phyloP scores from a whole-genome alignment of 1,140 invertebrate genomes.

The Rhyacophila brunnea region DNA sequence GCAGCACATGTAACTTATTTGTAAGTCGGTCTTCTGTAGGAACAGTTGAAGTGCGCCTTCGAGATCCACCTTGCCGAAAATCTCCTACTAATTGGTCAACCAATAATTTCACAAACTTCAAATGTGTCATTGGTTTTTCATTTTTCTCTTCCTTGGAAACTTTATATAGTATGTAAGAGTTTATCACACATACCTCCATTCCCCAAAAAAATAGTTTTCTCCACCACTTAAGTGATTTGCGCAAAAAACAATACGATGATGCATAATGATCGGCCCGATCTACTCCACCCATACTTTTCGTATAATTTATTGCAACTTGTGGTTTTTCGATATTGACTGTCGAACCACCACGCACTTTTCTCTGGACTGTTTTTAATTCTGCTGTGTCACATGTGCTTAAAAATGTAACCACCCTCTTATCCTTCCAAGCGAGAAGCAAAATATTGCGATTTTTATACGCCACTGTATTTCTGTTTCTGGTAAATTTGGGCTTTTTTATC shows the following conservation, averaged over 20 bases:
- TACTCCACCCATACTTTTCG: constrained; percentile 32
- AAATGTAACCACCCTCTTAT: constrained; percentile 29
- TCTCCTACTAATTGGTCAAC: constrained; percentile 13
- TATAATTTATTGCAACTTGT: constrained; percentile 17
- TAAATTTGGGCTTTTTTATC: constrained; percentile 23
- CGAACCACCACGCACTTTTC: constrained; percentile 13
- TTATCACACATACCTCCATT: constrained; percentile 31
- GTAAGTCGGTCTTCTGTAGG: too few species aligned
- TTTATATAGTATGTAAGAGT: constrained; percentile 34
- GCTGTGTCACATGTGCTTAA: constrained; percentile 20
- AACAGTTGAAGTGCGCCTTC: too few species aligned
- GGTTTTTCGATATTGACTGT: constrained; percentile 23
- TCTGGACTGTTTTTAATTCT: constrained; percentile 4
- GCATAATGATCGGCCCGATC: constrained; percentile 34
- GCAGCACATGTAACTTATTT: too few species aligned
- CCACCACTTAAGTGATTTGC: constrained; percentile 36
- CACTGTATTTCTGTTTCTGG: constrained; percentile 12
- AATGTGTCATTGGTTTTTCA: constrained; percentile 14
- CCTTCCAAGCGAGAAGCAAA: constrained; percentile 31
- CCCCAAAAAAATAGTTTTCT: constrained; percentile 28
- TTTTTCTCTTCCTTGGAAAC: constrained; percentile 11
- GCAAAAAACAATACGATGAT: constrained; percentile 30
- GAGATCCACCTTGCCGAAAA: constrained; percentile 2
- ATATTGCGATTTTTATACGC: constrained; percentile 16
- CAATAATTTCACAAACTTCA: constrained; percentile 11